Percentiles rank a stretch among this genome's conserved stretches.
phyloP scores from a whole-genome alignment of 2,888 invertebrate species.

The Leptinotarsa peninsularis region DNA sequence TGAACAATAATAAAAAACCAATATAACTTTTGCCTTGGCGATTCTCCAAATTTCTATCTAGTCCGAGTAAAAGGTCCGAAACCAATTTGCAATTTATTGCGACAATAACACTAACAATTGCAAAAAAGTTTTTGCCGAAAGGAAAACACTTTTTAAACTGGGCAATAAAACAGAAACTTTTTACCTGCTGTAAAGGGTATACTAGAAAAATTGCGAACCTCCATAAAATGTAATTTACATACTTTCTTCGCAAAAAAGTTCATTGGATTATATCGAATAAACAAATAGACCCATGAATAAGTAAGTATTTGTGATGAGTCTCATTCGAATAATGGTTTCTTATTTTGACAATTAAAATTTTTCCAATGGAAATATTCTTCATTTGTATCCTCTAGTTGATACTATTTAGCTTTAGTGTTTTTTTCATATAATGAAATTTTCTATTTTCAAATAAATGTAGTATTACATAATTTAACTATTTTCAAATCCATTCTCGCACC shows the following conservation, averaged over 20 bases:
- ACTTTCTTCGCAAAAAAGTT: constrained; percentile 18
- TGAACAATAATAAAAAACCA: constrained; percentile 8
- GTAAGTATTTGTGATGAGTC: not conserved
- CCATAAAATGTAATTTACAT: constrained; percentile 23
- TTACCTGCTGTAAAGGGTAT: constrained; percentile 24
- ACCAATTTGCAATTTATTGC: constrained; percentile 43
- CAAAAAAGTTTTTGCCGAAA: constrained; percentile 28
- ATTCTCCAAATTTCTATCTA: constrained; percentile 4
- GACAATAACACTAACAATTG: constrained; percentile 38
- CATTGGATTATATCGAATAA: not conserved
- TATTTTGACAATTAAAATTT: too few relatives aligned
- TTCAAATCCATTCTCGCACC: too few relatives aligned
- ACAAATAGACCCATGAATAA: not conserved
- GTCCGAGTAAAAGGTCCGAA: constrained; percentile 15
- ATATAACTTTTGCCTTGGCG: constrained; percentile 10
- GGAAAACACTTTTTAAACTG: constrained; percentile 18
- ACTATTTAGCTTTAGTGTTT: too few relatives aligned
- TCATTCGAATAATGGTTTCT: not conserved
- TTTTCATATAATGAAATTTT: too few relatives aligned
- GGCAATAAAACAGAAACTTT: constrained; percentile 21
- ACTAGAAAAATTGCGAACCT: constrained; percentile 19
- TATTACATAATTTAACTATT: too few relatives aligned
- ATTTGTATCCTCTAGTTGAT: too few relatives aligned
- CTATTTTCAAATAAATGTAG: too few relatives aligned
- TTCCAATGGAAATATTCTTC: too few relatives aligned